phyloP scores from a whole-genome alignment of 2,797 vertebrate genomes.

The Pangasius djambal region DNA sequence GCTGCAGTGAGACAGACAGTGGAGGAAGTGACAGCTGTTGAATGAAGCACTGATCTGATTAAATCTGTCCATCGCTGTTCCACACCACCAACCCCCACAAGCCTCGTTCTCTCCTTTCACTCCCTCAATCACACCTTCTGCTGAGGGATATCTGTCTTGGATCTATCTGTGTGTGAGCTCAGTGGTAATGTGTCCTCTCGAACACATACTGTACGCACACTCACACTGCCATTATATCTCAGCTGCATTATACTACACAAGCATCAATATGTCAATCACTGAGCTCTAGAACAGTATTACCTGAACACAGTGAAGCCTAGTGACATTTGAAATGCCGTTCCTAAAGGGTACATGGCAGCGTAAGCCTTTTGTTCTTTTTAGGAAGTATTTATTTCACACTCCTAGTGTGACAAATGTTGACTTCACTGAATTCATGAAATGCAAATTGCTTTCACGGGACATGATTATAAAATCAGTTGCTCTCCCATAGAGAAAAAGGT shows the following conservation, averaged over 20 bases:
- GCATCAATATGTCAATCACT: conserved; percentile 21
- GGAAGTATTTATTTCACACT: not conserved
- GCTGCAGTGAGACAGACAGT: not conserved
- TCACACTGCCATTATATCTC: not conserved
- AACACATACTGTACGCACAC: not conserved
- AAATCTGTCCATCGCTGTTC: conserved; percentile 69
- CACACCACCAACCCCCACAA: conserved; percentile 47
- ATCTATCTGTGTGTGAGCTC: not conserved
- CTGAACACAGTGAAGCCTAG: not conserved
- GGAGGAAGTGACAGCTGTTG: conserved; percentile 72
- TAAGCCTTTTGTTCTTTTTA: conserved; percentile 7
- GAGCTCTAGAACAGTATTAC: conserved; percentile 7
- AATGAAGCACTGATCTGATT: conserved; percentile 74
- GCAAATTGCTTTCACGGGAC: not conserved
- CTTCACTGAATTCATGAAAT: not conserved
- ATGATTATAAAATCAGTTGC: not conserved
- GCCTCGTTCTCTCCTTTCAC: conserved; percentile 12
- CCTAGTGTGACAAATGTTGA: not conserved
- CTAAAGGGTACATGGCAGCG: conserved; percentile 9
- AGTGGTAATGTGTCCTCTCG: not conserved
- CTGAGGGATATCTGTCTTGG: conserved; percentile 7
- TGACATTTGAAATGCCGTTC: conserved; percentile 15
- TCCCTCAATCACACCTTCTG: conserved; percentile 23
- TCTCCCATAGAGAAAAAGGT: not conserved
- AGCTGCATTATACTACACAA: not conserved